phyloP scores from a whole-genome alignment of 23 tunicate genomes.

The Corella eumyota region DNA sequence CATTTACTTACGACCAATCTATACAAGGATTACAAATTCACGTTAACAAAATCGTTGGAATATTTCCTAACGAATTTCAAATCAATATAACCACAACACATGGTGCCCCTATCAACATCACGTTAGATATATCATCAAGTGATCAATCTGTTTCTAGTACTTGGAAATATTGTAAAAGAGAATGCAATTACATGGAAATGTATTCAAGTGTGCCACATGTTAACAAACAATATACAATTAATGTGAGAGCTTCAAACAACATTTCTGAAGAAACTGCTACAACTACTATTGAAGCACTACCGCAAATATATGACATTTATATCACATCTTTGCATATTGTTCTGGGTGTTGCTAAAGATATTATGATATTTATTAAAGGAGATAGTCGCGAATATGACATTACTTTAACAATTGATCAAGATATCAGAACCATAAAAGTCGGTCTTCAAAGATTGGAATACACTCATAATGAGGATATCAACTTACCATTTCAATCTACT shows the following conservation, averaged over 20 bases:
- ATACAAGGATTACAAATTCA: not conserved
- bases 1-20: not conserved
- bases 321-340: not conserved
- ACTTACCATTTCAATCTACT: not conserved
- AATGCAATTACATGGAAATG: not conserved
- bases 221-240: not conserved
- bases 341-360: not conserved
- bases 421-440: not conserved
- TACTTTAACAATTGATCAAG: not conserved
- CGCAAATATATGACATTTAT: constrained; percentile 4
- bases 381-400: not conserved
- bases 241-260: not conserved
- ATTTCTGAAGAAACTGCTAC: not conserved
- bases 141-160: not conserved
- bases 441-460: not conserved
- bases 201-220: not conserved
- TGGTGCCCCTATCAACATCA: not conserved
- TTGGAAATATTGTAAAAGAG: not conserved
- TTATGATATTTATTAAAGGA: not conserved
- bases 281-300: not conserved
- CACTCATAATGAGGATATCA: not conserved
- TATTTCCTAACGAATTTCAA: not conserved
- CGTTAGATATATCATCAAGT: not conserved
- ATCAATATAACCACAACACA: not conserved
- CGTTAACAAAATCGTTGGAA: not conserved